phyloP scores from a whole-genome alignment of 2,888 invertebrate genomes.

The Drosophila fungiperda region DNA sequence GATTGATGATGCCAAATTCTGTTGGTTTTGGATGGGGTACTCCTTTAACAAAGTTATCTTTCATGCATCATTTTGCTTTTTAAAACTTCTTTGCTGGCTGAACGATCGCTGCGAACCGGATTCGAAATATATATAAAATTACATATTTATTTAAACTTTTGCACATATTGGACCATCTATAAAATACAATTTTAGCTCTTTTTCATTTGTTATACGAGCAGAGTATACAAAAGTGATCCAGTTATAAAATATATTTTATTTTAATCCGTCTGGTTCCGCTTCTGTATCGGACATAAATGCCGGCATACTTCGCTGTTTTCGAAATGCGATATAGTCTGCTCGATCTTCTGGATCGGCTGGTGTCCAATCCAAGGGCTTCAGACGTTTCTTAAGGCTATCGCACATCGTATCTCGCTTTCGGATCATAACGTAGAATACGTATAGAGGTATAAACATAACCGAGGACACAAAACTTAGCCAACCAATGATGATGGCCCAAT shows the following conservation, averaged over 20 bases:
- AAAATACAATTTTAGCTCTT: not conserved
- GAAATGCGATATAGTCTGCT: constrained; percentile 65
- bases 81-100: too few species aligned
- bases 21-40: too few species aligned
- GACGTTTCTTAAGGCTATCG: constrained; percentile 82
- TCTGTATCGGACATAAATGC: constrained; percentile 69
- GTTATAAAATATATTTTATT: not conserved
- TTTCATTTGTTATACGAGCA: not conserved
- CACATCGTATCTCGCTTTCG: constrained; percentile 78
- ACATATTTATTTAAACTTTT: not conserved
- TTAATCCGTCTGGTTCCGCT: not conserved
- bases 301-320: constrained; percentile 36
- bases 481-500: constrained; percentile 87
- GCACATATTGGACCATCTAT: not conserved
- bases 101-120: too few species aligned
- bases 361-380: constrained; percentile 87
- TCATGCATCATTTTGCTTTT: too few species aligned
- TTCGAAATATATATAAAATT: too few species aligned
- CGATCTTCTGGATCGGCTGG: constrained; percentile 85
- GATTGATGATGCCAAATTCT: too few species aligned
- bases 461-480: constrained; percentile 90
- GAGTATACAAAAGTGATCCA: not conserved
- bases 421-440: constrained; percentile 87
- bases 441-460: constrained; percentile 91
- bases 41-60: too few species aligned